Percentiles rank a stretch among this genome's conserved stretches.
Conservation (phyloP, 2,797 vertebrate genomes). For the Rhinogobio ventralis region DNA sequence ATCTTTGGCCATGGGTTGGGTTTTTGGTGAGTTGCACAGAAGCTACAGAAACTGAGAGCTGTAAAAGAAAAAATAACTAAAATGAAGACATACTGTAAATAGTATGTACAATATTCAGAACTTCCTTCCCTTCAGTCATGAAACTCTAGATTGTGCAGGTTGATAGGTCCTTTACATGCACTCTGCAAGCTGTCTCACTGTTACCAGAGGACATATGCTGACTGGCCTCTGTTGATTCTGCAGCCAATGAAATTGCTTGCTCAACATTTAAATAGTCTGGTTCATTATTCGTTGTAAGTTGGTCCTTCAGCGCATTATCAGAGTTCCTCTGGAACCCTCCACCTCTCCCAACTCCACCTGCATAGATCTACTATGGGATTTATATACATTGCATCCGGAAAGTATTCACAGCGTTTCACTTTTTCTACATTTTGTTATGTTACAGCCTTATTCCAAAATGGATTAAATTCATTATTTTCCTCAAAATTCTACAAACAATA, state of each 20-base stretch:
- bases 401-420: no score
- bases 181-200: not conserved
- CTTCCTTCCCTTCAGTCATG: not conserved
- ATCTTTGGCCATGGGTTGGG: conserved; percentile 82
- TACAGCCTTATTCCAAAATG: no score
- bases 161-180: not conserved
- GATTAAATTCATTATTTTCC: no score
- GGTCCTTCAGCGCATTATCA: not conserved
- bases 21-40: conserved; percentile 79
- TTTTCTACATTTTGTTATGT: no score
- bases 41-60: not conserved
- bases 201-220: no score
- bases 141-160: not conserved
- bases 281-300: not conserved
- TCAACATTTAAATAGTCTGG: no score
- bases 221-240: no score
- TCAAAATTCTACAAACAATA: no score
- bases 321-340: not conserved
- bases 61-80: not conserved
- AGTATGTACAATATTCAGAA: not conserved
- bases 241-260: no score
- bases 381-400: no score
- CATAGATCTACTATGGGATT: not conserved
- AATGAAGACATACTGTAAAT: not conserved
- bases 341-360: not conserved